phyloP scores from a whole-genome alignment of 1,140 invertebrate species.

The Diplogasteroides magnus region DNA sequence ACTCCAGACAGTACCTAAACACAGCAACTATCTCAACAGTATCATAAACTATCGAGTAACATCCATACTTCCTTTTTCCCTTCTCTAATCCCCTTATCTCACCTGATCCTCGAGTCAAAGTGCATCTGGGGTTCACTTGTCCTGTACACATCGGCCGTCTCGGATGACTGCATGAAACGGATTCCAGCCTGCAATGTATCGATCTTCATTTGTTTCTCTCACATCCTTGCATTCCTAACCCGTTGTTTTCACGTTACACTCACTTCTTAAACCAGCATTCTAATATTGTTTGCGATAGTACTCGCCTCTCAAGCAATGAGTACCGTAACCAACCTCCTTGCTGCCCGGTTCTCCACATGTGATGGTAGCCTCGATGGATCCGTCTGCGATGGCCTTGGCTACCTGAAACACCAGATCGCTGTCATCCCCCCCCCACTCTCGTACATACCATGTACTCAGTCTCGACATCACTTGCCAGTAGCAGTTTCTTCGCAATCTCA shows the following conservation, averaged over 20 bases:
- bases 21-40: neutral
- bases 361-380: constrained; percentile 92
- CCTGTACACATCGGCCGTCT: constrained; percentile 77
- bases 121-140: constrained; percentile 90
- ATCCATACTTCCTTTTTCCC: neutral
- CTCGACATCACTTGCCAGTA: constrained; percentile 88
- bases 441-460: constrained; percentile 82
- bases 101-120: constrained; percentile 94
- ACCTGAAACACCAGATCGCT: constrained; percentile 55
- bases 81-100: neutral
- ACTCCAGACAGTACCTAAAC: constrained; percentile 74
- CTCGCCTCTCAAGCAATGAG: neutral
- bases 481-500: constrained; percentile 87
- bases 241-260: no score
- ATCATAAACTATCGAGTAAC: neutral
- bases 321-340: constrained; percentile 72
- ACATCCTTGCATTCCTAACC: no score
- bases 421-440: neutral
- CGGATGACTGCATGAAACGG: constrained; percentile 89
- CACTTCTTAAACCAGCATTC: no score
- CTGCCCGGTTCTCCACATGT: constrained; percentile 31
- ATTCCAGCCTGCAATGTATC: neutral
- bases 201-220: no score
- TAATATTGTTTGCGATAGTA: neutral
- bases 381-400: constrained; percentile 97